Evolutionary conservation across 2,113 vertebrate genomes (phyloP), one percentile per base, ranked within the genome.

Genomic region (Rhadina sibilatrix): DNA sequence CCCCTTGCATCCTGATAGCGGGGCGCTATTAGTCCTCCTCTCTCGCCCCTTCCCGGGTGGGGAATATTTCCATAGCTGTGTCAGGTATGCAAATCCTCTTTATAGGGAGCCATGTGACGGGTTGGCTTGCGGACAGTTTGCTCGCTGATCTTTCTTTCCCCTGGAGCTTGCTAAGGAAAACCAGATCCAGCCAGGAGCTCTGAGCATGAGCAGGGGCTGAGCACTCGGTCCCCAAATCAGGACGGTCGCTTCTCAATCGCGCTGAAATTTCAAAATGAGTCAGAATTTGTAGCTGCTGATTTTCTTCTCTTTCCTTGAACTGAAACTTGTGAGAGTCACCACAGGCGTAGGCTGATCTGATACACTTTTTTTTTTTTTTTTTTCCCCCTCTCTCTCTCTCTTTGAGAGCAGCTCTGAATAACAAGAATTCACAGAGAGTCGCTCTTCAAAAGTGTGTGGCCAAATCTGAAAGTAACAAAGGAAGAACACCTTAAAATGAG

Each of bases 81-180:
- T 96, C 97, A 97, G 98, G 97, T 97, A 97, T 92, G 95, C 86
- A 83, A 96, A 95, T 94, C 96, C 95, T 96, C 92, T 95, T 97
- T 85, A 75, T 14, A 83, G 65, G 69, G 85, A 93, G 69, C 94
- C 97, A 97, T 97, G 96, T 97, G 97, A 94, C 31, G 60, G 64
- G 77, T 77, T 95, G 94, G 94, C 93, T 86, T 81, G 90, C 11
- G 0, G 91, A 94, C 82, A 83, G 94, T 93, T 83, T 94, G 54
- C 78, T 96, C 5, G 11, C 66, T 11, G 38, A 70, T 74, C 78
- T 94, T 94, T 93, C 79, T 89, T 93, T 87, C 53, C 63, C 70
- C 46, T 50, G 74, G 78, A 94, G 66, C 65, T 83, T 25, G 44
- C 64, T 83, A 30, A 23, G 84, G 89, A 46, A 94, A 89, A 42